Percentiles rank a stretch among this genome's conserved stretches.
Evolutionary conservation across 2,797 vertebrate species (phyloP).

Genomic region (Pipistrellus pipistrellus): DNA sequence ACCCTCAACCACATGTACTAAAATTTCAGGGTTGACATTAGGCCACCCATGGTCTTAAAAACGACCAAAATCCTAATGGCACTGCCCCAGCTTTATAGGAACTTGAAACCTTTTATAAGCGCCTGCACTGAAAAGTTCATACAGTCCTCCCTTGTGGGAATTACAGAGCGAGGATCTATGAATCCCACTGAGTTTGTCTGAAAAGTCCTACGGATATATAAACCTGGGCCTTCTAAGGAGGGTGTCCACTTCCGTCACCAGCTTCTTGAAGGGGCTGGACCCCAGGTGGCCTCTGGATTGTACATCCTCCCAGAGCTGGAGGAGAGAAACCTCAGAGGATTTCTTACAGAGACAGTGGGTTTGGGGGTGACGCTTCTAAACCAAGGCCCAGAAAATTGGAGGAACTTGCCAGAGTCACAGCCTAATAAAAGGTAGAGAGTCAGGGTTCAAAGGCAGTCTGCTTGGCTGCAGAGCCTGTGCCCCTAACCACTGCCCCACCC

Average conservation of each 20-base stretch:
- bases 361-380: not conserved
- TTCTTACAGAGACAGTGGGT: not conserved
- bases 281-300: not conserved
- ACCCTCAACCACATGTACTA: not conserved
- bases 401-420: not conserved
- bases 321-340: not conserved
- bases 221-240: not conserved
- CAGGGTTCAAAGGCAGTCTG: not conserved
- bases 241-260: not conserved
- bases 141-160: not conserved
- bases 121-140: not conserved
- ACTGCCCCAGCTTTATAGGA: conserved; percentile 62
- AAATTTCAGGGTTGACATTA: conserved; percentile 37
- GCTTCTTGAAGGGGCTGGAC: not conserved
- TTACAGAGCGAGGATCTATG: not conserved
- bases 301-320: not conserved
- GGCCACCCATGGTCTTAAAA: conserved; percentile 61
- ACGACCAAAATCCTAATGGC: not conserved
- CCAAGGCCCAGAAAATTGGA: not conserved
- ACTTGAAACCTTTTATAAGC: conserved; percentile 56
- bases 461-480: not conserved
- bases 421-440: not conserved
- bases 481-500: not conserved
- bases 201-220: not conserved
- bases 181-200: not conserved